Evolutionary conservation across 2,888 invertebrate species (phyloP), one percentile per base, ranked within the genome.

Genomic region (Sphaerophoria taeniata): DNA sequence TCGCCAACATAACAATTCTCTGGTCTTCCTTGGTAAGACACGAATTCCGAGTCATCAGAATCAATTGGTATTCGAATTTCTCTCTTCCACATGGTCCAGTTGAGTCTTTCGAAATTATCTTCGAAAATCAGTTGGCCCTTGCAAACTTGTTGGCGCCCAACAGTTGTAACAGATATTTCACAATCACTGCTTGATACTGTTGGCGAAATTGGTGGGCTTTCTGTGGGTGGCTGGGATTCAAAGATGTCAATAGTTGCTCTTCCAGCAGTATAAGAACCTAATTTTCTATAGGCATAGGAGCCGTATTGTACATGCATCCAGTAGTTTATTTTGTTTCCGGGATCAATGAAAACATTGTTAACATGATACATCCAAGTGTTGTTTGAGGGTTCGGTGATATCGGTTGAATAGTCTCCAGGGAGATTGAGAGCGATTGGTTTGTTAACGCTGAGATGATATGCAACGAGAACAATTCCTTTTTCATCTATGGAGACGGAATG

Each of bases 371-470:
- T 89, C 94, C 95, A 95, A 34, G 90, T 90, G 2, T 93, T 93
- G 53, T 93, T 89, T 2, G 88, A 90, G 0, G 94, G 89, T 3
- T 87, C 65, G 0, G 89, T 89, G 0, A 94, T 90, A 80, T 94
- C 94, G 0, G 93, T 93, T 0, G 90, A 89, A 45, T 94, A 93
- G 2, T 93, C 91, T 0, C 95, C 95, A 0, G 92, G 91, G 61
- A 93, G 93, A 7, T 91, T 92, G 2, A 90, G 88, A 0, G 87
- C 89, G 77, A 95, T 94, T 0, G 89, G 88, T 34, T 92, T 92
- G 89, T 95, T 95, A n/a, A 95, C 88, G 87, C 94, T 94, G 0
- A 94, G 95, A 91, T 95, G 94, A 89, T 95, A 95, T 0, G 93
- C 94, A 88, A 95, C 95, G 5, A 94, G 89, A 61, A 91, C 91